phyloP scores from a whole-genome alignment of 2,888 invertebrate genomes.

The Nemapogon koenigi region DNA sequence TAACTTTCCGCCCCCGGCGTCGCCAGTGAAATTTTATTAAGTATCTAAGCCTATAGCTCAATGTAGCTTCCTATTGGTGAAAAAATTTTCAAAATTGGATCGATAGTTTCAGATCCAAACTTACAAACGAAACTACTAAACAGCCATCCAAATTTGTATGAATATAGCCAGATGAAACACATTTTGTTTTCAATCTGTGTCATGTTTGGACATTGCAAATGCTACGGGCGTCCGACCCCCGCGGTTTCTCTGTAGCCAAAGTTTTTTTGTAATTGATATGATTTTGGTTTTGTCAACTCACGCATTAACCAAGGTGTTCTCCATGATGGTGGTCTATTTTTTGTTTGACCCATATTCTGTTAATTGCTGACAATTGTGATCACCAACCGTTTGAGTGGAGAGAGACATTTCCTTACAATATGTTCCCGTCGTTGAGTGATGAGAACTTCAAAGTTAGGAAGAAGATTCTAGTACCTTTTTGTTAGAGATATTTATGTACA shows the following conservation, averaged over 20 bases:
- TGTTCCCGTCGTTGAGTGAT: not conserved
- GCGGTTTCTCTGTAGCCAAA: conserved; percentile 33
- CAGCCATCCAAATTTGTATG: no score
- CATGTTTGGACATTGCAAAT: conserved; percentile 45
- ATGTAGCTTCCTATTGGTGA: no score
- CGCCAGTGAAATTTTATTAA: no score
- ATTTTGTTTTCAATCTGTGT: conserved; percentile 16
- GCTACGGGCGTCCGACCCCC: conserved; percentile 38
- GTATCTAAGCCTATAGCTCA: no score
- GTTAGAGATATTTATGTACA: no score
- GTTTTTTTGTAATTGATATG: conserved; percentile 23
- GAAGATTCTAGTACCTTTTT: no score
- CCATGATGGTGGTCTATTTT: conserved; percentile 47
- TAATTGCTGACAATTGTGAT: conserved; percentile 62
- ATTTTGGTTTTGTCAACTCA: conserved; percentile 50
- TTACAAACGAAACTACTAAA: no score
- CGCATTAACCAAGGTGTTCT: conserved; percentile 59
- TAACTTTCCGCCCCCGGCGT: no score
- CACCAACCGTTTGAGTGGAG: conserved; percentile 44
- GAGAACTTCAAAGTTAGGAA: no score
- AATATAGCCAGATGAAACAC: no score
- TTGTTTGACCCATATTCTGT: conserved; percentile 35
- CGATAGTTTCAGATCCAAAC: no score
- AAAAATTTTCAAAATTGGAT: no score
- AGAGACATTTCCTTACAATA: conserved; percentile 45